These are phyloP conservation scores for Acronicta leporina DNA, from an alignment of 2,888 invertebrate species.

Conservation along the genomic window DNA sequence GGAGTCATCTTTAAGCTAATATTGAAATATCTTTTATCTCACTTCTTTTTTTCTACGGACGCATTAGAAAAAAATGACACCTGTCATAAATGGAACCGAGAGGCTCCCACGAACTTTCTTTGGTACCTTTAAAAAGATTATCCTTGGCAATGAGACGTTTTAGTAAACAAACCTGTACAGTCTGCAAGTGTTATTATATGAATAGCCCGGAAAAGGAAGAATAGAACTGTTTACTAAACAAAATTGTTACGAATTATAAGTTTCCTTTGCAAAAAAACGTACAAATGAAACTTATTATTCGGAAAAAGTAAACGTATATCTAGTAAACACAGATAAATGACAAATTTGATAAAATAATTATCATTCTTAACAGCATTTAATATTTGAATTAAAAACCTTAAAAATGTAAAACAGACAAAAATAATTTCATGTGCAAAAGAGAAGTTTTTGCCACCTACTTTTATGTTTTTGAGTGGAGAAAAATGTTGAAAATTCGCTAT, in stretches of 20 bases:
- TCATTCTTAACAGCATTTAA: no score
- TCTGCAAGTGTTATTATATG: constrained; percentile 33
- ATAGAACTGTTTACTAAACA: constrained; percentile 43
- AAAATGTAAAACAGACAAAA: no score
- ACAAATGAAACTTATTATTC: no score
- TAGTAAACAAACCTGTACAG: constrained; percentile 69
- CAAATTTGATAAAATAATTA: neutral
- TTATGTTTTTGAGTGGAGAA: no score
- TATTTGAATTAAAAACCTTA: no score
- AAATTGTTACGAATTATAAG: constrained; percentile 24
- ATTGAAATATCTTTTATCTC: constrained; percentile 81
- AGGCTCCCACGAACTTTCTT: constrained; percentile 70
- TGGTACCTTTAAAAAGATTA: constrained; percentile 62
- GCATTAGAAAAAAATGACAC: constrained; percentile 76
- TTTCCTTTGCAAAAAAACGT: no score
- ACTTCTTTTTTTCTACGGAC: constrained; percentile 62
- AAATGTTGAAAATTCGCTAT: no score
- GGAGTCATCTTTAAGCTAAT: constrained; percentile 72
- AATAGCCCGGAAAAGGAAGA: constrained; percentile 44
- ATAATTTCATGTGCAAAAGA: no score
- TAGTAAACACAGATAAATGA: no score
- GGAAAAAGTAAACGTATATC: no score
- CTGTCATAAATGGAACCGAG: constrained; percentile 73
- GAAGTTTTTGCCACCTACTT: no score
- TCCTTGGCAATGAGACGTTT: constrained; percentile 64